These are phyloP conservation scores for Plagodis pulveraria DNA, from an alignment of 2,888 invertebrate species.

Conservation along the genomic window DNA sequence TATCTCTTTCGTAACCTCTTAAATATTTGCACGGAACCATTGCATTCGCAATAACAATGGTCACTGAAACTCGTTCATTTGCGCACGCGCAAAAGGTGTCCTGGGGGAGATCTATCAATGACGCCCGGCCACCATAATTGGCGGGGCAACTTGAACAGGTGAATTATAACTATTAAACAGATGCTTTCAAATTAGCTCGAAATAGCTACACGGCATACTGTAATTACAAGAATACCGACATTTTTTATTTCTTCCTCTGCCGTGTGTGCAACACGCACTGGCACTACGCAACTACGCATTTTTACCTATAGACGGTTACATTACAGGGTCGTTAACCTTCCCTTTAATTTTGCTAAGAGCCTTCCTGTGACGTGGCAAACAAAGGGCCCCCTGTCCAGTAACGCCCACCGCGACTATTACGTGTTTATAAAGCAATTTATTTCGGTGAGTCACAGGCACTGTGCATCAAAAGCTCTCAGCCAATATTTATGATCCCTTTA, in stretches of 20 bases:
- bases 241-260: constrained; percentile 29
- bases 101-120: constrained; percentile 66
- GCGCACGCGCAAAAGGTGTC: constrained; percentile 68
- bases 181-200: constrained; percentile 44
- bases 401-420: constrained; percentile 71
- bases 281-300: constrained; percentile 44
- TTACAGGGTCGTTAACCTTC: constrained; percentile 62
- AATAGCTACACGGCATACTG: constrained; percentile 34
- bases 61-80: constrained; percentile 34
- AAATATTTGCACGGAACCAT: constrained; percentile 36
- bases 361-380: constrained; percentile 75
- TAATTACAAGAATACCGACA: constrained; percentile 26
- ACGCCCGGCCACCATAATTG: constrained; percentile 64
- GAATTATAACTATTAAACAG: constrained; percentile 60
- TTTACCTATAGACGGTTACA: too few species aligned
- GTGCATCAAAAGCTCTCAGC: constrained; percentile 56
- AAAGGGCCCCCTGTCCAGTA: constrained; percentile 76
- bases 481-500: constrained; percentile 47
- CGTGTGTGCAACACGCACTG: constrained; percentile 36
- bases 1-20: constrained; percentile 35
- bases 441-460: constrained; percentile 70
- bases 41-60: constrained; percentile 27
- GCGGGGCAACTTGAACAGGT: constrained; percentile 66
- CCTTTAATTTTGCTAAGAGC: constrained; percentile 81
- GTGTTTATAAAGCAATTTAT: constrained; percentile 71